A percentile compares a stretch with the other conserved stretches of the same genome.
Conservation (phyloP, 92 coral and sea anemone genomes). For the Desmophyllum pertusum region DNA sequence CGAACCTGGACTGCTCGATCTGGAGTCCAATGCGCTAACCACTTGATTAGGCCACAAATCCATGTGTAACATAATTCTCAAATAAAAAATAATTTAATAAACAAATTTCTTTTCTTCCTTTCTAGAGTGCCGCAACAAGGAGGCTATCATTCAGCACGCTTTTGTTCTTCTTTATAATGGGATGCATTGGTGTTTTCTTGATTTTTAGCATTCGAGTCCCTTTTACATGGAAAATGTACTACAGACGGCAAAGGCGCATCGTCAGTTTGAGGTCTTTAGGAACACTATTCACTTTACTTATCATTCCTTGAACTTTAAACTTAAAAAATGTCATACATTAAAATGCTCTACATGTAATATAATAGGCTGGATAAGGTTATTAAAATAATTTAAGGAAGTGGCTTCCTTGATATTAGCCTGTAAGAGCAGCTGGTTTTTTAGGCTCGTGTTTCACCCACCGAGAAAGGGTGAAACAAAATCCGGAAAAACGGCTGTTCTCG, state of each 20-base stretch:
- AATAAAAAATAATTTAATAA: not conserved
- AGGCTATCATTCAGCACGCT: not conserved
- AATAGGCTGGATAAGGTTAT: no score
- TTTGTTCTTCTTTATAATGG: conserved; percentile 36
- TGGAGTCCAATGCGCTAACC: no score
- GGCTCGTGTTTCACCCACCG: no score
- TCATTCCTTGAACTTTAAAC: not conserved
- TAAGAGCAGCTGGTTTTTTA: no score
- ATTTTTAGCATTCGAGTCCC: conserved; percentile 49
- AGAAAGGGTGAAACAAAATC: no score
- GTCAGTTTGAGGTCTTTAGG: conserved; percentile 61
- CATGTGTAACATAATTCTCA: not conserved
- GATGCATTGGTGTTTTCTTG: conserved; percentile 23
- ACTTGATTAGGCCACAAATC: no score
- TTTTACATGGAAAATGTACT: conserved; percentile 55
- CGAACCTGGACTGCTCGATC: no score
- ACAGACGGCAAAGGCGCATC: conserved; percentile 68
- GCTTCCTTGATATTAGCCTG: no score
- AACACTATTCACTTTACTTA: conserved; percentile 26
- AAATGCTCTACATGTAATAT: no score
- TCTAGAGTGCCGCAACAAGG: not conserved
- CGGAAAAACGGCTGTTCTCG: no score
- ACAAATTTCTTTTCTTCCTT: not conserved
- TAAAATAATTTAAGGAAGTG: no score
- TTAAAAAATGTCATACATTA: not conserved